phyloP scores from a whole-genome alignment of 2,797 vertebrate genomes.

The Poeciliopsis infans region DNA sequence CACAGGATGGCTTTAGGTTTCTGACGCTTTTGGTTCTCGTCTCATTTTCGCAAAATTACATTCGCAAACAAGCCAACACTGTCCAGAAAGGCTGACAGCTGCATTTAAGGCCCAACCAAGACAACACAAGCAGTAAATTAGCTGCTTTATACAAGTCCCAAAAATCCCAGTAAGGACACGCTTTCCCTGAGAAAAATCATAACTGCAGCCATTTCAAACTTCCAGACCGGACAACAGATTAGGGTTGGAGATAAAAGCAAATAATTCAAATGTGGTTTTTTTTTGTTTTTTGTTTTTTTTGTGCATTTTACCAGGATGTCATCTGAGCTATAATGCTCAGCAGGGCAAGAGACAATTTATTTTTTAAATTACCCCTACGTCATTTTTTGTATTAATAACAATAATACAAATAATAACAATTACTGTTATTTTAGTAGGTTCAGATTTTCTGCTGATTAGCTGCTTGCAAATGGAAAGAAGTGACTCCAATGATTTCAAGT shows the following conservation, averaged over 20 bases:
- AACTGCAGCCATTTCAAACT: not conserved
- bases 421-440: not conserved
- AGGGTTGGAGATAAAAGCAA: not conserved
- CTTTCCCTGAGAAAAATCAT: not conserved
- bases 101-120: not conserved
- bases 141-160: not conserved
- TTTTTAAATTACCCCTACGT: not conserved
- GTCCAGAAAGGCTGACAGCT: constrained; percentile 24
- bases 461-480: not conserved
- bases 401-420: too few species aligned
- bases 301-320: not conserved
- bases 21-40: not conserved
- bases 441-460: not conserved
- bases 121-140: not conserved
- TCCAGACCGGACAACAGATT: not conserved
- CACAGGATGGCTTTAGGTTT: not conserved
- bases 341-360: not conserved
- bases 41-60: not conserved
- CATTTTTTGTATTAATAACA: not conserved
- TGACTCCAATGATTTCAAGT: not conserved
- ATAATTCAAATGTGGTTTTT: not conserved
- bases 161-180: not conserved
- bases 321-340: not conserved
- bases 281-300: too few species aligned
- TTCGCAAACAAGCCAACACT: not conserved